These are phyloP conservation scores for Hiodon alosoides DNA, from an alignment of 2,113 vertebrate species.

Conservation along the genomic window DNA sequence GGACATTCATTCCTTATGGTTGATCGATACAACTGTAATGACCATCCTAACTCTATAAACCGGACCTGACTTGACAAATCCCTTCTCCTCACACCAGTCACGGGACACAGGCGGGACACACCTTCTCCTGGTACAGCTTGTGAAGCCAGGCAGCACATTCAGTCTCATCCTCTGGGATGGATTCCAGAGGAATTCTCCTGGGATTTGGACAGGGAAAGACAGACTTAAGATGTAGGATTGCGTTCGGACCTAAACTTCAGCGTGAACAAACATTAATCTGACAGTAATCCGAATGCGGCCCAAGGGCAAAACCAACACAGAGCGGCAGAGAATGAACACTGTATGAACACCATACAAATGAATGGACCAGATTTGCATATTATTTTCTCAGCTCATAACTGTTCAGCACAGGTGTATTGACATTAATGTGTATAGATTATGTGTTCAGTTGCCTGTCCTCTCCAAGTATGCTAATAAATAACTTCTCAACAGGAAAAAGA, in stretches of 20 bases:
- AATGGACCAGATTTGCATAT: not conserved
- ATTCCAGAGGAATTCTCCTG: slow-evolving; percentile 87
- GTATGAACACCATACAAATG: not conserved
- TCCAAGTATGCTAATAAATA: not conserved
- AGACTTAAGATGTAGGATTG: no score
- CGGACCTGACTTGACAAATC: no score
- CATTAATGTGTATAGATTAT: no score
- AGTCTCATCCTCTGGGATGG: slow-evolving; percentile 79
- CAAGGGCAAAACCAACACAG: no score
- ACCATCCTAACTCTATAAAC: no score
- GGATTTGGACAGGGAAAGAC: slow-evolving; percentile 31
- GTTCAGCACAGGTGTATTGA: no score
- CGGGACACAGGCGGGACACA: slow-evolving; percentile 36
- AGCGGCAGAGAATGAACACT: not conserved
- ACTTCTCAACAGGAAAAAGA: not conserved
- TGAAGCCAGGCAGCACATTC: slow-evolving; percentile 85
- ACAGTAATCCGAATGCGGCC: no score
- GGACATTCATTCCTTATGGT: no score
- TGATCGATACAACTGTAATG: no score
- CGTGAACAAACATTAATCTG: no score
- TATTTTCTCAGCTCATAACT: not conserved
- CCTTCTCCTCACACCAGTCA: no score
- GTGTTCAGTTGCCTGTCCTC: not conserved
- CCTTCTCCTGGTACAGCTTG: slow-evolving; percentile 94
- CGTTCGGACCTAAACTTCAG: no score